A percentile compares a stretch with the other conserved stretches of the same genome.
Evolutionary conservation across 1,140 invertebrate species (phyloP).

Genomic region (Listronotus bonariensis): DNA sequence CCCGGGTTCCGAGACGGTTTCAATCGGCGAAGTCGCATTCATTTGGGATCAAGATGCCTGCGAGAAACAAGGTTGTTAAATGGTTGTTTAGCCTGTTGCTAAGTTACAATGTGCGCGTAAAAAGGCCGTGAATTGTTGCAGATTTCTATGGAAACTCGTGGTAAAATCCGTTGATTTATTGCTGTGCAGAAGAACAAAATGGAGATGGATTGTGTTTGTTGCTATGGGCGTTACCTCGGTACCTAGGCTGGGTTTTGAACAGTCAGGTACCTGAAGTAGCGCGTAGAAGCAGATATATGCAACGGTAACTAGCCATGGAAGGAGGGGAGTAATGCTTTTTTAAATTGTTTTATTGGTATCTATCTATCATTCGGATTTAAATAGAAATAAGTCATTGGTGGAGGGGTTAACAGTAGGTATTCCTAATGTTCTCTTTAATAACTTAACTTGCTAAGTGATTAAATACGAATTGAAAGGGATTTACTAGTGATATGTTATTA

Average conservation of each 20-base stretch:
- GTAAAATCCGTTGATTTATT: not conserved
- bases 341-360: too few relatives aligned
- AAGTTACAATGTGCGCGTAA: not conserved
- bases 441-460: too few relatives aligned
- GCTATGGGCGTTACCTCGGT: constrained; percentile 74
- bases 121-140: too few relatives aligned
- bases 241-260: constrained; percentile 67
- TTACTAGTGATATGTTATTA: too few relatives aligned
- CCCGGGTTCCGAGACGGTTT: not conserved
- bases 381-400: too few relatives aligned
- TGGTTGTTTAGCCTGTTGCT: constrained; percentile 24
- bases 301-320: too few relatives aligned
- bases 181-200: constrained; percentile 6
- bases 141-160: too few relatives aligned
- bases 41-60: not conserved
- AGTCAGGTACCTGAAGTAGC: constrained; percentile 99
- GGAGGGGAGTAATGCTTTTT: too few relatives aligned
- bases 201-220: constrained; percentile 49
- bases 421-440: too few relatives aligned
- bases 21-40: constrained; percentile 4
- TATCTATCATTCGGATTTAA: too few relatives aligned
- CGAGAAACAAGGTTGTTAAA: constrained; percentile 7
- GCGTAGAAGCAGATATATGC: constrained; percentile 64
- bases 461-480: too few relatives aligned
- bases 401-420: too few relatives aligned